Evolutionary conservation across 1,140 invertebrate species (phyloP).

Genomic region (Scaptodrosophila lebanonensis): DNA sequence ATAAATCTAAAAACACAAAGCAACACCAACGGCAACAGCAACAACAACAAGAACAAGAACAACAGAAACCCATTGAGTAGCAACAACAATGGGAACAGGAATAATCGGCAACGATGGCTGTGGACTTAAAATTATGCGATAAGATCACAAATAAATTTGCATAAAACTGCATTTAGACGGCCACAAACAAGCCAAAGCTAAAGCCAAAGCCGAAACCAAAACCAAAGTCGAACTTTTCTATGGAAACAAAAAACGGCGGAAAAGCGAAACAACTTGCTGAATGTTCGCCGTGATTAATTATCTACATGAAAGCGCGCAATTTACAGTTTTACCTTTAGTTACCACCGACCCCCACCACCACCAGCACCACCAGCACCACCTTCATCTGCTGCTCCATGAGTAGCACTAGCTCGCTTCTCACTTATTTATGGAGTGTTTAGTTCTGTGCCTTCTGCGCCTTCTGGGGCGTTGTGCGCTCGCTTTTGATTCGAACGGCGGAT

Average conservation of each 20-base stretch:
- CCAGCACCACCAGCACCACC: neutral
- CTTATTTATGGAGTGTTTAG: conserved; percentile 71
- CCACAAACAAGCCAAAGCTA: conserved; percentile 37
- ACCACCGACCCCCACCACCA: neutral
- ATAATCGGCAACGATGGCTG: conserved; percentile 10
- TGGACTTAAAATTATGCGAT: conserved; percentile 58
- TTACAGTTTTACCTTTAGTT: conserved; percentile 58
- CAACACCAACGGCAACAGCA: neutral
- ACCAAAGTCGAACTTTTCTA: conserved; percentile 19
- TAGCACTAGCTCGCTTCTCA: conserved; percentile 2
- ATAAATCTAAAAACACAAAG: conserved; percentile 53
- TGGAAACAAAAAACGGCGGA: conserved; percentile 10
- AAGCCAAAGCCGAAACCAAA: conserved; percentile 17
- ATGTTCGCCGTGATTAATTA: conserved; percentile 65
- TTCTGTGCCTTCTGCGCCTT: conserved; percentile 40
- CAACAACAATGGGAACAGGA: too few species aligned
- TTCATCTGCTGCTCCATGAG: too few species aligned
- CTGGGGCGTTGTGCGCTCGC: too few species aligned
- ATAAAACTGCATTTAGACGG: conserved; percentile 58
- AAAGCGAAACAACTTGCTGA: conserved; percentile 24
- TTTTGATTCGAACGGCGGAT: conserved; percentile 51
- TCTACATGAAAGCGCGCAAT: conserved; percentile 74
- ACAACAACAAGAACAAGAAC: too few species aligned
- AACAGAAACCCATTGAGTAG: neutral
- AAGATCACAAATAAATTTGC: conserved; percentile 67